These are phyloP conservation scores for Gila robusta DNA, from an alignment of 2,797 vertebrate genomes.

Conservation along the genomic window DNA sequence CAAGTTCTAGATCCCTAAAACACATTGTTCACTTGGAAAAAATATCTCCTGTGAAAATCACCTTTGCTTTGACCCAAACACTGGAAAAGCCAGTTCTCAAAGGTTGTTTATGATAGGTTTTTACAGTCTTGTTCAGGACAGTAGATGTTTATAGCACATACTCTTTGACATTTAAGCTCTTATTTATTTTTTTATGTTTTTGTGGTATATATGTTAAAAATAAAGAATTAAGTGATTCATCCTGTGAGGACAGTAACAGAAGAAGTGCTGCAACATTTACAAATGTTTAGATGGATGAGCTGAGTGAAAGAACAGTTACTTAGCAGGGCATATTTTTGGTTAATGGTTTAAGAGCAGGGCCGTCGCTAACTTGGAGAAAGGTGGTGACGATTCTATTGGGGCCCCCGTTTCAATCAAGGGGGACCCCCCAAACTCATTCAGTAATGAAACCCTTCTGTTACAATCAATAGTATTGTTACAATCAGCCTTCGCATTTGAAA, in stretches of 20 bases:
- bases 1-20: background rate
- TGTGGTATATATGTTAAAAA: background rate
- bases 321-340: background rate
- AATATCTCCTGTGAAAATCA: background rate
- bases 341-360: slow-evolving; percentile 2
- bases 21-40: background rate
- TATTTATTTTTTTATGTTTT: background rate
- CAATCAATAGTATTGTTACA: too few relatives aligned
- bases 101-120: background rate
- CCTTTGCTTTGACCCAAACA: background rate
- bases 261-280: background rate
- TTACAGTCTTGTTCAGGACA: background rate
- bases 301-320: background rate
- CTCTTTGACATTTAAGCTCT: background rate
- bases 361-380: too few relatives aligned
- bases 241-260: background rate
- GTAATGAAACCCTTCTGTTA: too few relatives aligned
- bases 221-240: background rate
- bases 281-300: background rate
- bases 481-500: too few relatives aligned
- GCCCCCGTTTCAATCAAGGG: too few relatives aligned
- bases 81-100: slow-evolving; percentile 3
- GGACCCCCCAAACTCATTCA: too few relatives aligned
- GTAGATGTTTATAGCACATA: background rate
- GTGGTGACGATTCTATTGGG: too few relatives aligned